phyloP scores from a whole-genome alignment of 2,888 invertebrate species.

The Torymus tubicola region DNA sequence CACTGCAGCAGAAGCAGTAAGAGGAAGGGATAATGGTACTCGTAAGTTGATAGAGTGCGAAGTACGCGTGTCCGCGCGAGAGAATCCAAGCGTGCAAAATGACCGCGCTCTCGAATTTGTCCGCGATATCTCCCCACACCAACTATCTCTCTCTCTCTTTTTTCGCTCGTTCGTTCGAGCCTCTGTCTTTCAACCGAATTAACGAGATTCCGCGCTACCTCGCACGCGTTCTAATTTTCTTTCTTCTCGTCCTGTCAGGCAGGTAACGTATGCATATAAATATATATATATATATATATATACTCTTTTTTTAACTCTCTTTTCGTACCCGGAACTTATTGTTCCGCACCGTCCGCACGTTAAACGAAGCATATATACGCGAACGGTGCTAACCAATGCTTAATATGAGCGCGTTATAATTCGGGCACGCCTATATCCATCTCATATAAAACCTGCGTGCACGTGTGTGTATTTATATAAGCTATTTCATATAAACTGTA shows the following conservation, averaged over 20 bases:
- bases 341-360: too few species aligned
- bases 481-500: too few species aligned
- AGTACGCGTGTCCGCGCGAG: conserved; percentile 27
- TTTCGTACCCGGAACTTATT: too few species aligned
- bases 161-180: background rate
- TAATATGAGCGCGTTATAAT: too few species aligned
- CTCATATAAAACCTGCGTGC: too few species aligned
- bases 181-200: conserved; percentile 21
- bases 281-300: too few species aligned
- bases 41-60: conserved; percentile 56
- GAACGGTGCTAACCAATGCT: too few species aligned
- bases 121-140: conserved; percentile 21
- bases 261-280: background rate
- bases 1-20: background rate
- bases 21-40: conserved; percentile 40
- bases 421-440: too few species aligned
- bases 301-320: too few species aligned
- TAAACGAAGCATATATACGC: too few species aligned
- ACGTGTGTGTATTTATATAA: too few species aligned
- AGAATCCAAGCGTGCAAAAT: conserved; percentile 51
- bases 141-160: background rate
- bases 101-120: conserved; percentile 49
- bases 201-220: conserved; percentile 24
- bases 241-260: background rate
- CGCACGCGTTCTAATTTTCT: conserved; percentile 10